A percentile compares a stretch with the other conserved stretches of the same genome.
phyloP scores from a whole-genome alignment of 2,113 vertebrate species.

The Cebus imitator region DNA sequence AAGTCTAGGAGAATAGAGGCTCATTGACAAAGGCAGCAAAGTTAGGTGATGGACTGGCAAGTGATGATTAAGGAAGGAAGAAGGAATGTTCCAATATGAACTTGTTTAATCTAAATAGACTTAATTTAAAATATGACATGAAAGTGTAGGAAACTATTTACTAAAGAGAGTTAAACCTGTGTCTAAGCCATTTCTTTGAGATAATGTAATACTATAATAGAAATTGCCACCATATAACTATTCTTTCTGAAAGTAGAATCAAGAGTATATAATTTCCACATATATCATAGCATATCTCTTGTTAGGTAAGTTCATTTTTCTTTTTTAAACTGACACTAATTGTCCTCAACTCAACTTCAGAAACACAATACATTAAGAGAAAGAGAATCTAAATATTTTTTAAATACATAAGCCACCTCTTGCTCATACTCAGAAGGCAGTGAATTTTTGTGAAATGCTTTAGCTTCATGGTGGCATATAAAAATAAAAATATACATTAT shows the following conservation, averaged over 20 bases:
- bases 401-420: neutral
- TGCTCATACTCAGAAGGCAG: neutral
- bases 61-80: neutral
- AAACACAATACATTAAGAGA: conserved; percentile 1
- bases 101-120: neutral
- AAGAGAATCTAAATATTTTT: neutral
- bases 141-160: neutral
- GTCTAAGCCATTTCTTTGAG: neutral
- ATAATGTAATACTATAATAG: neutral
- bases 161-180: neutral
- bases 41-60: neutral
- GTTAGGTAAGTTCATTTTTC: neutral
- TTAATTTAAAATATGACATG: neutral
- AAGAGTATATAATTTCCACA: neutral
- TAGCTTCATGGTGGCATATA: neutral
- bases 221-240: neutral
- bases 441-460: conserved; percentile 13
- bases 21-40: neutral
- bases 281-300: neutral
- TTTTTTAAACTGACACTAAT: conserved; percentile 35
- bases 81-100: neutral
- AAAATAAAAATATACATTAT: conserved; percentile 50
- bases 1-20: neutral
- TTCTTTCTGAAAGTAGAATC: neutral
- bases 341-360: neutral